Conservation (phyloP, 2,888 invertebrate genomes). For the Luffia ferchaultella region DNA sequence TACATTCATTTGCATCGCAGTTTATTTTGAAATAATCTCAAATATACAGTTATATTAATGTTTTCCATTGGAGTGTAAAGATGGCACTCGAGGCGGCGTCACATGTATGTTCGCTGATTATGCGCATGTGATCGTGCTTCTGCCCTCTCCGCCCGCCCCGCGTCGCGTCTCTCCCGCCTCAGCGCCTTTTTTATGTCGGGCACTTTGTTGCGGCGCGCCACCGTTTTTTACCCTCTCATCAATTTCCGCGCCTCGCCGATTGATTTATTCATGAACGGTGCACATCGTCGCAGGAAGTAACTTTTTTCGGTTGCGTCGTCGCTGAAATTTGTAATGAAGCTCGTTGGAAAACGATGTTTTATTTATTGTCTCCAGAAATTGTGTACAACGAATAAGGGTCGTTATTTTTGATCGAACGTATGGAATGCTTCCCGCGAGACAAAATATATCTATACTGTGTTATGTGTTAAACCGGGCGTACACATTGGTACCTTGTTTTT, state of each 20-base stretch:
- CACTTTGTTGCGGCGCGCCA: slow-evolving; percentile 28
- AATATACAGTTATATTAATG: no score
- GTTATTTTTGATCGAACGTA: not conserved
- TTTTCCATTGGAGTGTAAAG: not conserved
- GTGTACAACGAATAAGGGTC: not conserved
- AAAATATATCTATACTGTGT: no score
- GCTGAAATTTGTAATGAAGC: slow-evolving; percentile 60
- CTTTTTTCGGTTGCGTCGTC: slow-evolving; percentile 46
- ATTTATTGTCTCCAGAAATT: slow-evolving; percentile 30
- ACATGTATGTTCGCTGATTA: slow-evolving; percentile 33
- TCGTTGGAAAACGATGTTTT: slow-evolving; percentile 60
- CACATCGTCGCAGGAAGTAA: slow-evolving; percentile 38
- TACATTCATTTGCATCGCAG: no score
- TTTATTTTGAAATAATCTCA: no score
- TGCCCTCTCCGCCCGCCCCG: slow-evolving; percentile 35
- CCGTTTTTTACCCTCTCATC: slow-evolving; percentile 49
- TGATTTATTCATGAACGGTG: slow-evolving; percentile 63
- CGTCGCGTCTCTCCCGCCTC: slow-evolving; percentile 19
- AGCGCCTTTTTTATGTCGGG: not conserved
- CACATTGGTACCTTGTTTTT: no score
- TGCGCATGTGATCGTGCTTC: slow-evolving; percentile 57
- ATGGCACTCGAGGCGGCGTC: slow-evolving; percentile 6
- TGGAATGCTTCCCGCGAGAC: no score
- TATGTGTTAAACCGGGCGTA: no score
- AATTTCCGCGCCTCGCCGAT: slow-evolving; percentile 61